Evolutionary conservation across 2,797 vertebrate genomes (phyloP).

Genomic region (Gambusia yucatana): DNA sequence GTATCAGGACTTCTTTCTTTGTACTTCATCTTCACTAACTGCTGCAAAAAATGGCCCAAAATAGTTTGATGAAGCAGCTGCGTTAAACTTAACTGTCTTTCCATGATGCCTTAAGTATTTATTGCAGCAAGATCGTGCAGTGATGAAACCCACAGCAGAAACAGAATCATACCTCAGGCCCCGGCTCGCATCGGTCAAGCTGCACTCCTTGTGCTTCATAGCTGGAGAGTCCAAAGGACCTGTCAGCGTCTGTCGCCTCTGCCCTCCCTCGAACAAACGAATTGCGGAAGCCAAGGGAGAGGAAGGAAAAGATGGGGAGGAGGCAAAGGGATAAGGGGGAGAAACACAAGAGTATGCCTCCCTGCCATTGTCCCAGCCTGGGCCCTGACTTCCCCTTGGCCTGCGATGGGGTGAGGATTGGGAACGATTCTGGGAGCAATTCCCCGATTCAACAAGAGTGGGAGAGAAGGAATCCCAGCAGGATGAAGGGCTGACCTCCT

Average conservation of each 20-base stretch:
- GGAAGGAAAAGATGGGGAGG: slow-evolving; percentile 70
- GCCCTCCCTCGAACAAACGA: slow-evolving; percentile 68
- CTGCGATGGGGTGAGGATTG: slow-evolving; percentile 40
- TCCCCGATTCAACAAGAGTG: slow-evolving; percentile 44
- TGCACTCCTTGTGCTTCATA: slow-evolving; percentile 72
- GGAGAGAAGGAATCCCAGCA: slow-evolving; percentile 58
- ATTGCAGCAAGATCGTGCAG: not conserved
- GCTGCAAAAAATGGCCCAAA: not conserved
- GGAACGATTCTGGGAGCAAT: slow-evolving; percentile 43
- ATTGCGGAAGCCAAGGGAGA: slow-evolving; percentile 68
- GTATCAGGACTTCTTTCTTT: not conserved
- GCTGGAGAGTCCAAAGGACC: slow-evolving; percentile 73
- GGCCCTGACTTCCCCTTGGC: slow-evolving; percentile 38
- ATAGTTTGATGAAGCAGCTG: not conserved
- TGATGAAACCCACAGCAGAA: not conserved
- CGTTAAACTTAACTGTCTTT: not conserved
- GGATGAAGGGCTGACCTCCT: slow-evolving; percentile 45
- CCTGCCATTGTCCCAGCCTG: slow-evolving; percentile 38
- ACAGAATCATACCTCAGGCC: slow-evolving; percentile 84
- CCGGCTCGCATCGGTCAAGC: slow-evolving; percentile 71
- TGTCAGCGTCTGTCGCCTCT: slow-evolving; percentile 50
- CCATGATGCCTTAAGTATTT: not conserved
- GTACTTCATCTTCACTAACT: not conserved
- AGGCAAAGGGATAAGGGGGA: slow-evolving; percentile 51
- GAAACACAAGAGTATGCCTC: slow-evolving; percentile 48